Percentiles rank a stretch among this genome's conserved stretches.
Evolutionary conservation across 2,797 vertebrate species (phyloP).

Genomic region (Toxotes lorentzi): DNA sequence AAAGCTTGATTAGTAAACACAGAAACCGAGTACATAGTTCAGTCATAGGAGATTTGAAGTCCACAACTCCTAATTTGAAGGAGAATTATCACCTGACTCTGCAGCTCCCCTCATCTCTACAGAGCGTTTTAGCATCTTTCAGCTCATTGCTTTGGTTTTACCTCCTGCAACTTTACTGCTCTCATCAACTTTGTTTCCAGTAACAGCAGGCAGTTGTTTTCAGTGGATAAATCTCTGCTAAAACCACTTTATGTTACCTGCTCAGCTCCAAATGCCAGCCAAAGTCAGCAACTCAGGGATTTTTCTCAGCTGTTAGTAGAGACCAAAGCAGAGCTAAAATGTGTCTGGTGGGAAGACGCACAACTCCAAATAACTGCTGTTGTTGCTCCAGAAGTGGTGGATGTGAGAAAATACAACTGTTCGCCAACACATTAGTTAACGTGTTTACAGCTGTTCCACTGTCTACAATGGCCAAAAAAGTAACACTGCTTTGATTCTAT

Average conservation of each 20-base stretch:
- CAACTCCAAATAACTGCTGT: too few species aligned
- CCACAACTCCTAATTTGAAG: too few species aligned
- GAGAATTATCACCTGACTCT: not conserved
- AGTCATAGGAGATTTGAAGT: not conserved
- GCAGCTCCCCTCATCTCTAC: not conserved
- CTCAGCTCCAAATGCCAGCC: not conserved
- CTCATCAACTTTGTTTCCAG: not conserved
- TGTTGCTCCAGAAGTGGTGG: not conserved
- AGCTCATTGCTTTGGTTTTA: not conserved
- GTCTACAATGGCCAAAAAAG: too few species aligned
- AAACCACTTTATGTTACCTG: not conserved
- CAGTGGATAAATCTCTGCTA: not conserved
- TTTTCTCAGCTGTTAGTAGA: not conserved
- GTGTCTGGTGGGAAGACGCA: too few species aligned
- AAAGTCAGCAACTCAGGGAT: not conserved
- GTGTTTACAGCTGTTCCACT: too few species aligned
- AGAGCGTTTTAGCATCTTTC: not conserved
- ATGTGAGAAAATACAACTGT: not conserved
- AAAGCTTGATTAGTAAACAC: slow-evolving; percentile 11
- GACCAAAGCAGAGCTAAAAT: not conserved
- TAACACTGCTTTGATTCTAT: not conserved
- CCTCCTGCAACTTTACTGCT: not conserved
- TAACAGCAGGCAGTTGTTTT: too few species aligned
- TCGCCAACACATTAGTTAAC: too few species aligned
- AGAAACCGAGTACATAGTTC: not conserved